phyloP scores from a whole-genome alignment of 2,797 vertebrate species.

The Sarcophilus harrisii region DNA sequence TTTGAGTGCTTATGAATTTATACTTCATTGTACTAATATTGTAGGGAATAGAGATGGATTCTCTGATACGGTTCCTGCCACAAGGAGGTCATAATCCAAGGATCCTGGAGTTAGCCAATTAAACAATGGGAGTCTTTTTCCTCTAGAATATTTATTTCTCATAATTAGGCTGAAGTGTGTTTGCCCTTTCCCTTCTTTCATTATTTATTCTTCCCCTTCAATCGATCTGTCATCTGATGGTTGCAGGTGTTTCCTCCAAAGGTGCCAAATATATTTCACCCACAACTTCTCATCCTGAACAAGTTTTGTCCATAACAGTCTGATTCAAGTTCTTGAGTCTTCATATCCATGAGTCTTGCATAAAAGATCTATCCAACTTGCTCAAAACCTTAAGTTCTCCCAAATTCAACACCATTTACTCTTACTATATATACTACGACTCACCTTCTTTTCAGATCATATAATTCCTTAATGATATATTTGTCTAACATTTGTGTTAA shows the following conservation, averaged over 20 bases:
- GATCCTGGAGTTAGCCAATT: not conserved
- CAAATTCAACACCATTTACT: not conserved
- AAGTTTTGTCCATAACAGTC: not conserved
- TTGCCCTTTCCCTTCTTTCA: not conserved
- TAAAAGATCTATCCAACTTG: not conserved
- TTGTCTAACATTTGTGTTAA: not conserved
- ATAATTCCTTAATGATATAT: not conserved
- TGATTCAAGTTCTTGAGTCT: not conserved
- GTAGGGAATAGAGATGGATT: not conserved
- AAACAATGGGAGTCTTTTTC: not conserved
- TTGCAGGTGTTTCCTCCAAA: not conserved
- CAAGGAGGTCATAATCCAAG: not conserved
- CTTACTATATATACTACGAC: not conserved
- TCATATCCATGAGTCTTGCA: not conserved
- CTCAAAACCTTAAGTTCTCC: not conserved
- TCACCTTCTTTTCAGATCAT: not conserved
- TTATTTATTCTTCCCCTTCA: not conserved
- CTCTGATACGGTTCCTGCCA: not conserved
- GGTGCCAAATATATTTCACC: not conserved
- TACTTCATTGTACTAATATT: not conserved
- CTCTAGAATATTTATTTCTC: not conserved
- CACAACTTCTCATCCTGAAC: not conserved
- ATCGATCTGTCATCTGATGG: not conserved
- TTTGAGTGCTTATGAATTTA: not conserved
- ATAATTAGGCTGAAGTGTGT: not conserved